A percentile compares a stretch with the other conserved stretches of the same genome.
These are phyloP conservation scores for Eurosta solidaginis DNA, from an alignment of 1,140 invertebrate species.

Conservation along the genomic window DNA sequence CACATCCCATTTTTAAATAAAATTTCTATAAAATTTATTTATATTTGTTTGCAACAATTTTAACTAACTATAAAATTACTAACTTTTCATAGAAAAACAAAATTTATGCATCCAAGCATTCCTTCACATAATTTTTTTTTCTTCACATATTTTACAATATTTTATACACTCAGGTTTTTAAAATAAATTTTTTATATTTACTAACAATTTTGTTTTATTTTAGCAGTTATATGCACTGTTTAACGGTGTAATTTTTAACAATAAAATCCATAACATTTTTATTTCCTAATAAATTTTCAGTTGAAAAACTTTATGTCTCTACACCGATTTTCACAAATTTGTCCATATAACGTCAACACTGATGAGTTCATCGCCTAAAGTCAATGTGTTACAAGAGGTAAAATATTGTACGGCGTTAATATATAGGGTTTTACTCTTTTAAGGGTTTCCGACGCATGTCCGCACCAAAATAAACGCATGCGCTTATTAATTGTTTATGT, in stretches of 20 bases:
- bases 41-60: not conserved
- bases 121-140: not conserved
- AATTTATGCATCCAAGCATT: not conserved
- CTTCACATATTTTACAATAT: not conserved
- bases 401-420: not conserved
- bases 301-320: conserved; percentile 5
- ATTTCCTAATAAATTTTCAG: not conserved
- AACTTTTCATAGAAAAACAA: not conserved
- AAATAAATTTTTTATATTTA: not conserved
- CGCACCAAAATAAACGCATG: not conserved
- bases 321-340: conserved; percentile 10
- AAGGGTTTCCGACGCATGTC: not conserved
- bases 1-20: not conserved
- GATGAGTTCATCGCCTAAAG: conserved; percentile 26
- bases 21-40: not conserved
- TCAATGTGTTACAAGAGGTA: conserved; percentile 31
- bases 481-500: conserved; percentile 28
- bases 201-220: not conserved
- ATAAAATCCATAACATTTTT: not conserved
- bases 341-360: not conserved
- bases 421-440: conserved; percentile 16
- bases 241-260: not conserved
- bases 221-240: not conserved
- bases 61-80: not conserved
- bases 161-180: not conserved